Base-by-base conservation (phyloP, 2,113 vertebrate species). In the Leiothrix lutea region DNA sequence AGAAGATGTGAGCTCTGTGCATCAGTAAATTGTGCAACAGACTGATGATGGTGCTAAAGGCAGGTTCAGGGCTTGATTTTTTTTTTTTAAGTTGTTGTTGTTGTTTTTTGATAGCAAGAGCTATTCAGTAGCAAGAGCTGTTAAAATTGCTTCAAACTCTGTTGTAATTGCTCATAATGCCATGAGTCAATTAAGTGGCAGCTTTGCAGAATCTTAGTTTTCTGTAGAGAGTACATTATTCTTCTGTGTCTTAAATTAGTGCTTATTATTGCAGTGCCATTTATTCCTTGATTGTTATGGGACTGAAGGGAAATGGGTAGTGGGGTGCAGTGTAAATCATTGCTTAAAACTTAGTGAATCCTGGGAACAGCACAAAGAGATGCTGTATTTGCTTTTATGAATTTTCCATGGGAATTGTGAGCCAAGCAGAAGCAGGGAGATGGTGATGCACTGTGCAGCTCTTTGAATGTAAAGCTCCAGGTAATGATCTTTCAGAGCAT, bases 271-370 rank as follows among this genome's bases (percentile, higher is more conserved):
- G 53, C 50, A 64, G 42, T 94, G 83, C 84, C 80, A 87, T 97
- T 97, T 97, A 73, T 88, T 94, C 62, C 69, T 95, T 95, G 66
- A 60, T 86, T 96, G 42, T 96, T 97, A 77, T 31, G 45, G 61
- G 72, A 94, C 92, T 90, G 81, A 86, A 90, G 54, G 62, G 74
- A 92, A 91, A 73, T 38, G n/a, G 38, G 58, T 72, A 20, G 33
- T 57, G 78, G 57, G 60, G 26, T 83, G 82, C 86, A 82, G 42
- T 56, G 88, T 61, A 91, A 86, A 92, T 84, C 67, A 40, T 85
- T 97, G 67, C 57, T 85, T 94, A 70, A 84, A 87, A 75, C 53
- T 92, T 83, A 51, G 73, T 79, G 88, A 95, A 88, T 54, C 47
- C 45, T 66, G 61, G 53, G 31, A 82, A 90, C 53, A 78, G 54